Evolutionary conservation across 2,113 vertebrate species (phyloP).

Genomic region (Sinocyclocheilus anshuiensis): DNA sequence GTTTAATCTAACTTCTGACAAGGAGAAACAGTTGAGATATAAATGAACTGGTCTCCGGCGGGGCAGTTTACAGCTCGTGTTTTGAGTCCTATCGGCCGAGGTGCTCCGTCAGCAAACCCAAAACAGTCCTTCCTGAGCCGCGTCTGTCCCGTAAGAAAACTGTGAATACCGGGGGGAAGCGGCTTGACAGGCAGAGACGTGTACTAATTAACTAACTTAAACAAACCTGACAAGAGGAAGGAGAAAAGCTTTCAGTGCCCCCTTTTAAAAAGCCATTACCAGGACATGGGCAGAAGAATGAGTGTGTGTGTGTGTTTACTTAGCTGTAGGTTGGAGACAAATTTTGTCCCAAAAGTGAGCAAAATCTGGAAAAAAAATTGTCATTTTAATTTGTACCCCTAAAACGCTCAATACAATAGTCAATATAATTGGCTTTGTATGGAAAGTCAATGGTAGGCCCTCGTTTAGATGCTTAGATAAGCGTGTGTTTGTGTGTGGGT

Average conservation of each 20-base stretch:
- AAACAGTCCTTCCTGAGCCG: conserved; percentile 33
- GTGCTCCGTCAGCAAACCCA: conserved; percentile 35
- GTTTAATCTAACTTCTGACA: neutral
- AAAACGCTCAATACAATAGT: neutral
- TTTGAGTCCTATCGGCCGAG: neutral
- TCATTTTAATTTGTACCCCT: neutral
- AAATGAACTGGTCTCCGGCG: neutral
- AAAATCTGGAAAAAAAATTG: neutral
- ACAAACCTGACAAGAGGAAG: conserved; percentile 70
- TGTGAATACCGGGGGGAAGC: conserved; percentile 59
- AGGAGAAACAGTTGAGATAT: neutral
- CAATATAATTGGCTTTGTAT: neutral
- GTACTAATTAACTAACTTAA: conserved; percentile 77
- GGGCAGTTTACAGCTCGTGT: neutral
- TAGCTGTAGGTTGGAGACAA: neutral
- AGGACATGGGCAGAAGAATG: conserved; percentile 54
- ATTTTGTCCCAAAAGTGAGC: neutral
- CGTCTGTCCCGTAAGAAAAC: conserved; percentile 40
- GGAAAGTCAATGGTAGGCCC: too few species aligned
- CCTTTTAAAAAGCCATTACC: conserved; percentile 78
- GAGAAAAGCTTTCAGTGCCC: conserved; percentile 75
- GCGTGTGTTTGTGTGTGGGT: conserved; percentile 34
- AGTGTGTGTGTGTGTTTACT: conserved; percentile 20
- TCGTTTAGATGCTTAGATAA: neutral
- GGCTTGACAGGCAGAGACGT: conserved; percentile 63